Base-by-base conservation (phyloP, 2,113 vertebrate species). In the Hipposideros armiger region DNA sequence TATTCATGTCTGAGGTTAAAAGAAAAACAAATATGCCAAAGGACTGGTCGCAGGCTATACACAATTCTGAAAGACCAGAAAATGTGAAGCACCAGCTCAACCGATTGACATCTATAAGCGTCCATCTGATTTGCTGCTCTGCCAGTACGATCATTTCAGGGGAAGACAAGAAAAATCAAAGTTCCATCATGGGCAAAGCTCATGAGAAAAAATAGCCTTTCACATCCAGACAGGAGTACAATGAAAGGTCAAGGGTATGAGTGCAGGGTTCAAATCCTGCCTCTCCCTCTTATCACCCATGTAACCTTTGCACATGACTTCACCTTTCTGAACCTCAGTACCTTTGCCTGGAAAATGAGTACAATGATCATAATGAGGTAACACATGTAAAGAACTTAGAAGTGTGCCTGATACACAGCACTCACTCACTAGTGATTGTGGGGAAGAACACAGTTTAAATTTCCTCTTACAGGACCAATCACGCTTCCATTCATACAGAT, bases 1-100 rank as follows among this genome's bases (percentile, higher is more conserved):
- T 13, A 95, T 60, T 94, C 16, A 45, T 28, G 62, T n/a, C 47
- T 93, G 30, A 96, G 13, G 87, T 56, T 73, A 83, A 95, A 76
- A 56, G 62, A 72, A 56, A 56, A 47, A 28, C 24, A 62, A 73
- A 64, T 54, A 64, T 28, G 77, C 2, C 16, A 28, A 81, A 96
- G 69, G 10, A 13, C 77, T 74, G 13, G 40, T 36, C 58, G 67
- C 62, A 13, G 60, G 28, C 56, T 80, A 93, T 74, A 64, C n/a
- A 60, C 24, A 78, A 17, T 66, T 87, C 42, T 36, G 28, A 96
- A 90, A 45, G 40, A 81, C n/a, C 54, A 80, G 74, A 93, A 88
- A 88, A 69, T 47, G 13, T 92, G 70, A 91, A 67, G 91, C 52
- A 80, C 7, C 52, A 73, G 47, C 69, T 92, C 81, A 64, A 26